Evolutionary conservation across 2,888 invertebrate genomes (phyloP).

Genomic region (Neelides folsomi): DNA sequence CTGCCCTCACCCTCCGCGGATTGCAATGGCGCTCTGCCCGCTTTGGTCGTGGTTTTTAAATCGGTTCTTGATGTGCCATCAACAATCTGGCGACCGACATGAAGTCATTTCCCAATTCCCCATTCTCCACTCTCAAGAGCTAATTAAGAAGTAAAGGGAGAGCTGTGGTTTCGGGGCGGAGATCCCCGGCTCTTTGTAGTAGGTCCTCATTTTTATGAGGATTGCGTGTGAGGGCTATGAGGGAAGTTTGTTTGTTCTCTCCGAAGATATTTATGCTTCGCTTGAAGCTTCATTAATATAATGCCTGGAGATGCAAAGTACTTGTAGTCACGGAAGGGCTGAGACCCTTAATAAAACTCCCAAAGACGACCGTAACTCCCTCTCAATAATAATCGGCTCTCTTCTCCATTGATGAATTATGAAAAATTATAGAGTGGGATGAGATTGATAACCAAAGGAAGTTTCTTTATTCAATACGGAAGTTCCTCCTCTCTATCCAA

Average conservation of each 20-base stretch:
- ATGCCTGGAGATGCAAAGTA: conserved; percentile 5
- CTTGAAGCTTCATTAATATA: conserved; percentile 10
- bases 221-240: too few relatives aligned
- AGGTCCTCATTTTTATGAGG: too few relatives aligned
- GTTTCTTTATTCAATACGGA: too few relatives aligned
- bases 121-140: not conserved
- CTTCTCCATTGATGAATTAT: not conserved
- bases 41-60: not conserved
- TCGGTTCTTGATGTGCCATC: not conserved
- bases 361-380: too few relatives aligned
- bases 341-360: not conserved
- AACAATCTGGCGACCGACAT: not conserved
- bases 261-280: conserved; percentile 3
- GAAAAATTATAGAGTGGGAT: too few relatives aligned
- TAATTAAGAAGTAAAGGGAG: too few relatives aligned
- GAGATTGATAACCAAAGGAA: too few relatives aligned
- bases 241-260: too few relatives aligned
- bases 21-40: not conserved
- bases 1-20: not conserved
- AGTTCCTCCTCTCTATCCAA: too few relatives aligned
- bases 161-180: too few relatives aligned
- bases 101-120: conserved; percentile 1
- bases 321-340: conserved; percentile 3
- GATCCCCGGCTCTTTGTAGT: too few relatives aligned
- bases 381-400: not conserved